phyloP scores from a whole-genome alignment of 2,113 vertebrate species.

The Dipodomys ordii region DNA sequence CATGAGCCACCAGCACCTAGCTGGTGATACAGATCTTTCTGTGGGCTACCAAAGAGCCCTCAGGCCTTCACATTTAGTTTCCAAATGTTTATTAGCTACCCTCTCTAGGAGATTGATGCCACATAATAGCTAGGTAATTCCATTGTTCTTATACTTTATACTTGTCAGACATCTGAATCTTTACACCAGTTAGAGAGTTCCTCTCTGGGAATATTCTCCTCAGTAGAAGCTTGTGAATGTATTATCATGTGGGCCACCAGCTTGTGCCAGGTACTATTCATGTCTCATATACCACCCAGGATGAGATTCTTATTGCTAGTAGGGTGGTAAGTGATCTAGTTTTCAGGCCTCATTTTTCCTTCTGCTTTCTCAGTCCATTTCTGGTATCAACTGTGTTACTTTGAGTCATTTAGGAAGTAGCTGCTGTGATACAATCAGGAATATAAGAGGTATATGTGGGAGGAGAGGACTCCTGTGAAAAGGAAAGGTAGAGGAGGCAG shows the following conservation, averaged over 20 bases:
- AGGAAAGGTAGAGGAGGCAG: neutral
- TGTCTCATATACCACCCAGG: neutral
- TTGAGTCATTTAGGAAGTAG: constrained; percentile 46
- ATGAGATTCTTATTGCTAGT: constrained; percentile 23
- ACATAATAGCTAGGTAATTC: neutral
- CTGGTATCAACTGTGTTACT: neutral
- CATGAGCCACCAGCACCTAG: too few relatives aligned
- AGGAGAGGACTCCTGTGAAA: neutral
- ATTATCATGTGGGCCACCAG: constrained; percentile 25
- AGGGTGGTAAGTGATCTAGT: neutral
- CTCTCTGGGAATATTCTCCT: constrained; percentile 37
- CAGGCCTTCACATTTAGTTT: constrained; percentile 16
- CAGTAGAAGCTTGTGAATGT: neutral
- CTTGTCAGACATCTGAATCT: constrained; percentile 17
- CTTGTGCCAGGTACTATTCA: constrained; percentile 22
- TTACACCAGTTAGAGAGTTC: neutral
- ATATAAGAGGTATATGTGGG: neutral
- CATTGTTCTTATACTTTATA: constrained; percentile 48
- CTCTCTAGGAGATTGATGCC: neutral
- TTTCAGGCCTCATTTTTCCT: neutral
- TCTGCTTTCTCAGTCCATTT: constrained; percentile 18
- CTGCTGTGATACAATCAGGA: neutral
- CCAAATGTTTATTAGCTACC: constrained; percentile 18
- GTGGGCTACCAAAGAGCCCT: constrained; percentile 16
- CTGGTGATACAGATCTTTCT: neutral